These are phyloP conservation scores for Gracilinanus agilis DNA, from an alignment of 2,113 vertebrate genomes.

Conservation along the genomic window DNA sequence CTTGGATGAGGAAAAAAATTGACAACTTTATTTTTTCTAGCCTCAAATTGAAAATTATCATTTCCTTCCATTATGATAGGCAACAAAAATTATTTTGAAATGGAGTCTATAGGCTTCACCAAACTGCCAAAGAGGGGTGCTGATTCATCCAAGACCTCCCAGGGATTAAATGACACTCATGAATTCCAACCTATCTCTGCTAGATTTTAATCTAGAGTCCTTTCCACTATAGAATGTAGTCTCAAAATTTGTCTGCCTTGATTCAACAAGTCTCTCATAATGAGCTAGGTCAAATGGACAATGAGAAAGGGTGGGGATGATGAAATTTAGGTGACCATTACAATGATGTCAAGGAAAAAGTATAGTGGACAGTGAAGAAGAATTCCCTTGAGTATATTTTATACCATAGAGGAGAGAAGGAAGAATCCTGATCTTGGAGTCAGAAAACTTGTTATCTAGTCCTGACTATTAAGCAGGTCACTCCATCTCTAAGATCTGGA, in stretches of 20 bases:
- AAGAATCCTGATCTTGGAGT: neutral
- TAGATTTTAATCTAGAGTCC: neutral
- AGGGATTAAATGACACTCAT: neutral
- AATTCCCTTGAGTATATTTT: neutral
- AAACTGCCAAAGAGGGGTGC: neutral
- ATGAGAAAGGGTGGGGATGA: neutral
- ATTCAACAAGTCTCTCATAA: neutral
- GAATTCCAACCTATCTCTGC: neutral
- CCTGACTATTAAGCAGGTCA: neutral
- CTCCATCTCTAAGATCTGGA: neutral
- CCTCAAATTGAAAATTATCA: too few species aligned
- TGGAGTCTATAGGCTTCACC: neutral
- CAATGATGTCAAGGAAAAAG: neutral
- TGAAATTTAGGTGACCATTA: neutral
- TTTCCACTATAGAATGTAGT: neutral
- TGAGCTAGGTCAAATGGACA: neutral
- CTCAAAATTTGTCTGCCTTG: neutral
- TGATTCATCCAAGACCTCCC: neutral
- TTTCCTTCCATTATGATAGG: neutral
- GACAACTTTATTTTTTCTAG: too few species aligned
- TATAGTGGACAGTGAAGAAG: neutral
- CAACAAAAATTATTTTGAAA: neutral
- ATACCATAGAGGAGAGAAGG: neutral
- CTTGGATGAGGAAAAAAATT: neutral
- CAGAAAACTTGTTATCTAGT: neutral